These are phyloP conservation scores for Epinephelus awoara DNA, from an alignment of 2,797 vertebrate genomes.

Conservation along the genomic window DNA sequence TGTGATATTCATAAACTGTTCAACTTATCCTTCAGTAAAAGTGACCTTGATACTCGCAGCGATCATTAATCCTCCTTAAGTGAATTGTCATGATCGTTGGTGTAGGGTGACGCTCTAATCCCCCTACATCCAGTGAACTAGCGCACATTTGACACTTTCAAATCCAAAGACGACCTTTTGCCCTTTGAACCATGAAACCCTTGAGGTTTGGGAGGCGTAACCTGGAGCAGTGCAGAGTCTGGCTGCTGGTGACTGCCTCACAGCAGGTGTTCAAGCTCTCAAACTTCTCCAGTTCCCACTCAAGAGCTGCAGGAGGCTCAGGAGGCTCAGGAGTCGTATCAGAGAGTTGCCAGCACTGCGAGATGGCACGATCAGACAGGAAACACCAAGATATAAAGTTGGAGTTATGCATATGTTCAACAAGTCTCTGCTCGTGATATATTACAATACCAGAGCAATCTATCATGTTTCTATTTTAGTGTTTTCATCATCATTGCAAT, in stretches of 20 bases:
- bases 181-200: slow-evolving; percentile 60
- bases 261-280: slow-evolving; percentile 77
- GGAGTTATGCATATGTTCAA: background rate
- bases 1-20: background rate
- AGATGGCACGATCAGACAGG: slow-evolving; percentile 13
- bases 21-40: slow-evolving; percentile 21
- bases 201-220: slow-evolving; percentile 43
- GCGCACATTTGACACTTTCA: slow-evolving; percentile 69
- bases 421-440: background rate
- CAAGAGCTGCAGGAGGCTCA: slow-evolving; percentile 50
- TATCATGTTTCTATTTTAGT: background rate
- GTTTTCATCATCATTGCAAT: background rate
- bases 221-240: slow-evolving; percentile 60
- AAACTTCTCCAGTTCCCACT: slow-evolving; percentile 71
- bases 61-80: slow-evolving; percentile 51
- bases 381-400: slow-evolving; percentile 45
- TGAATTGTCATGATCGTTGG: slow-evolving; percentile 62
- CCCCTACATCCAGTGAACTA: slow-evolving; percentile 59
- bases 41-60: background rate
- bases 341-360: slow-evolving; percentile 34
- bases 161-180: slow-evolving; percentile 65
- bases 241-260: slow-evolving; percentile 71
- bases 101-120: slow-evolving; percentile 62
- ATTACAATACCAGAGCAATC: background rate
- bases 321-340: slow-evolving; percentile 42